Evolutionary conservation across 92 coral and sea anemone species (phyloP).

Genomic region (Paragorgia papillata): DNA sequence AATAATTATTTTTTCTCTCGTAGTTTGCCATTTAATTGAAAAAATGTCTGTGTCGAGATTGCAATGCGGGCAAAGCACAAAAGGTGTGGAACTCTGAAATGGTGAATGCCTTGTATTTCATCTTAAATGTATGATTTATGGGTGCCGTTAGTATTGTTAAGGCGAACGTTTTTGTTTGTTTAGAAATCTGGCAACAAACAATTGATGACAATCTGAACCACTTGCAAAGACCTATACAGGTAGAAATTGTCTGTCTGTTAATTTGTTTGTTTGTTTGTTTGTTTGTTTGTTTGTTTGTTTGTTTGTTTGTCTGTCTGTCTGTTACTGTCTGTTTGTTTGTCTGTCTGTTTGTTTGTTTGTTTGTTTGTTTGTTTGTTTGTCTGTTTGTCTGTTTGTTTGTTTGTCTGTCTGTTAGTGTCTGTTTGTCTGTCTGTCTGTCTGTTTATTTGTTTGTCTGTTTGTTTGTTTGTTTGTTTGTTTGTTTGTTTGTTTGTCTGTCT

Average conservation of each 20-base stretch:
- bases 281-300: neutral
- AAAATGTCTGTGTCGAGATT: constrained; percentile 77
- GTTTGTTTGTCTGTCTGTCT: too few relatives aligned
- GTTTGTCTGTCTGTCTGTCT: neutral
- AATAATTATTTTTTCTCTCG: constrained; percentile 21
- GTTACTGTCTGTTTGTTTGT: too few relatives aligned
- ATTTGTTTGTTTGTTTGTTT: neutral
- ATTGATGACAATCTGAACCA: constrained; percentile 82
- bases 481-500: too few relatives aligned
- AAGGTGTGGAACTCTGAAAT: too few relatives aligned
- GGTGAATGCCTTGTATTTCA: too few relatives aligned
- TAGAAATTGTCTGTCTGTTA: constrained; percentile 20
- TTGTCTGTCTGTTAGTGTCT: too few relatives aligned
- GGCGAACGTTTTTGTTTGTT: neutral
- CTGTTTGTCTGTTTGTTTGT: too few relatives aligned
- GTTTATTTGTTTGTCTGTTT: neutral
- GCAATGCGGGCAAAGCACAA: constrained; percentile 79
- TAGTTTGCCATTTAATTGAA: constrained; percentile 83
- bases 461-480: too few relatives aligned
- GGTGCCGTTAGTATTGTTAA: too few relatives aligned
- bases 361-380: too few relatives aligned
- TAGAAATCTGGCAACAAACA: constrained; percentile 76
- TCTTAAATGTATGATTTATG: neutral
- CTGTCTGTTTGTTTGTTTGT: too few relatives aligned
- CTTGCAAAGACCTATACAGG: constrained; percentile 86